Conservation (phyloP, 2,113 vertebrate species). For the Dipodomys merriami region DNA sequence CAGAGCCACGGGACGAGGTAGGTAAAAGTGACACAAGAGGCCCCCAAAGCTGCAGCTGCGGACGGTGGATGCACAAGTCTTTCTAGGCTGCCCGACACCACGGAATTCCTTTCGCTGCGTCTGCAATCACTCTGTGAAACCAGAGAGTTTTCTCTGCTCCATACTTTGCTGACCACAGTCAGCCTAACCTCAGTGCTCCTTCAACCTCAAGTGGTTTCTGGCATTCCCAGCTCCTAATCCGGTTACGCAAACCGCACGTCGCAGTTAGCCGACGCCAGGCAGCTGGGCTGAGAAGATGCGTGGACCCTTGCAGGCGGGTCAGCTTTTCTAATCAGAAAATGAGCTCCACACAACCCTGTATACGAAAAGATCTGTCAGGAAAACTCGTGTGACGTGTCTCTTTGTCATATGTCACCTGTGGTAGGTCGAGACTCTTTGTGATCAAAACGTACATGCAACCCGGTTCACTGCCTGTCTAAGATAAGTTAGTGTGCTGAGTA, state of each 20-base stretch:
- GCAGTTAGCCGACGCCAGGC: slow-evolving; percentile 49
- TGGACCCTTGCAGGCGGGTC: slow-evolving; percentile 45
- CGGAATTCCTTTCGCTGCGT: slow-evolving; percentile 60
- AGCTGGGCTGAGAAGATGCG: slow-evolving; percentile 61
- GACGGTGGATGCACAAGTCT: not conserved
- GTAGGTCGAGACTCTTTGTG: slow-evolving; percentile 3
- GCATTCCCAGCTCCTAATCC: slow-evolving; percentile 57
- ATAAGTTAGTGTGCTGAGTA: not conserved
- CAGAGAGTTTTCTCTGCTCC: slow-evolving; percentile 59
- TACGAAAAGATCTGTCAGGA: slow-evolving; percentile 24
- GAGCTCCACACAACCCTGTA: not conserved
- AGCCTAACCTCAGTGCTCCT: slow-evolving; percentile 66
- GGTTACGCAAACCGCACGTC: slow-evolving; percentile 59
- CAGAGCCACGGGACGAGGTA: not conserved
- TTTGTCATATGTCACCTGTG: not conserved
- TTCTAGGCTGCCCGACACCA: not conserved
- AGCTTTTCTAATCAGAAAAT: not conserved
- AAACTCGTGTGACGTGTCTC: not conserved
- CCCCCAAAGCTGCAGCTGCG: not conserved
- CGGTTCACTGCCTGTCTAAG: not conserved
- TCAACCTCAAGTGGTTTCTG: slow-evolving; percentile 71
- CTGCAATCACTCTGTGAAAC: slow-evolving; percentile 50
- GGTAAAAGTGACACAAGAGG: not conserved
- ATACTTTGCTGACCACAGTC: slow-evolving; percentile 74
- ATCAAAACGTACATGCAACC: not conserved